Percentiles rank a stretch among this genome's conserved stretches.
These are phyloP conservation scores for Cantharis lateralis DNA, from an alignment of 2,888 invertebrate species.

Conservation along the genomic window DNA sequence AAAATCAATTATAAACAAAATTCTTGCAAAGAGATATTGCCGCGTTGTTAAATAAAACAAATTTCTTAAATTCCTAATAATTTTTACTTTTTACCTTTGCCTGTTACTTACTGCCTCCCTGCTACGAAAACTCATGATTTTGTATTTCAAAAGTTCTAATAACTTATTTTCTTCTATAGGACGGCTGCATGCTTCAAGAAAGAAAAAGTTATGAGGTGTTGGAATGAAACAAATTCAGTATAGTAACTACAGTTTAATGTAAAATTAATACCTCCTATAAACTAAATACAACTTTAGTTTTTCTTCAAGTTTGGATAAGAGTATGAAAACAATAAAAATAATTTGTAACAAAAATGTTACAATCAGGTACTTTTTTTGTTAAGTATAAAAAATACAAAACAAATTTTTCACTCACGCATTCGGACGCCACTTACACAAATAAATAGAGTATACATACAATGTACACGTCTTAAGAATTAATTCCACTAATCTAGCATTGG, in stretches of 20 bases:
- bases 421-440: slow-evolving; percentile 23
- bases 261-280: slow-evolving; percentile 27
- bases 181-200: no score
- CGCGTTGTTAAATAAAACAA: no score
- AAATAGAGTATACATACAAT: slow-evolving; percentile 23
- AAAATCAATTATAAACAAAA: no score
- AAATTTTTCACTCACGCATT: slow-evolving; percentile 25
- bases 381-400: slow-evolving; percentile 13
- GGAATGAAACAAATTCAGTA: not conserved
- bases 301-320: slow-evolving; percentile 27
- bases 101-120: no score
- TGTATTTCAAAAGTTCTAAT: no score
- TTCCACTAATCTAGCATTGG: slow-evolving; percentile 21
- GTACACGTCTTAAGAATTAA: slow-evolving; percentile 15
- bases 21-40: no score
- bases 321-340: slow-evolving; percentile 27
- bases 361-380: slow-evolving; percentile 38
- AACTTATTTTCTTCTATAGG: no score
- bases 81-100: no score
- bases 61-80: no score
- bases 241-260: slow-evolving; percentile 17
- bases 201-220: not conserved
- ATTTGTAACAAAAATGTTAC: slow-evolving; percentile 27
- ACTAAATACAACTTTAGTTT: slow-evolving; percentile 32
- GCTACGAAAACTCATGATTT: no score